A percentile compares a stretch with the other conserved stretches of the same genome.
These are phyloP conservation scores for Toxostoma redivivum DNA, from an alignment of 2,113 vertebrate species.

Conservation along the genomic window DNA sequence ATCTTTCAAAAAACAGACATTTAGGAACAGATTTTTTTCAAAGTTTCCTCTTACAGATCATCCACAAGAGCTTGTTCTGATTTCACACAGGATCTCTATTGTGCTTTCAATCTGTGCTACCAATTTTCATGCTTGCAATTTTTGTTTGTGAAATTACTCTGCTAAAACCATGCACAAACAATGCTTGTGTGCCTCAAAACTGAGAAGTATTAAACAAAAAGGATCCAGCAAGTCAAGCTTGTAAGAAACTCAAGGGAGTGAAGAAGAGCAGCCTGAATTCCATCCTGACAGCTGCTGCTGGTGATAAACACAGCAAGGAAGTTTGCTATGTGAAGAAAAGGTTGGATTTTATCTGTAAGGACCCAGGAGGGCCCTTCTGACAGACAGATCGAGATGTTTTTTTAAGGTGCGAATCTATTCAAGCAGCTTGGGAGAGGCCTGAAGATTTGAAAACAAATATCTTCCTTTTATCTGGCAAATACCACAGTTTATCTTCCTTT, in stretches of 20 bases:
- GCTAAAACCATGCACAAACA: not conserved
- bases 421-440: not conserved
- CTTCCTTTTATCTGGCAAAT: not conserved
- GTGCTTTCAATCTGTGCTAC: not conserved
- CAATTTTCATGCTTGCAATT: not conserved
- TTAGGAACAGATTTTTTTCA: not conserved
- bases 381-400: not conserved
- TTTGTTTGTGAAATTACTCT: not conserved
- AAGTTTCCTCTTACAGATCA: not conserved
- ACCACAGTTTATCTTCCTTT: not conserved
- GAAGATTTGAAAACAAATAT: not conserved
- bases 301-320: not conserved
- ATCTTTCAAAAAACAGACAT: not conserved
- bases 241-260: not conserved
- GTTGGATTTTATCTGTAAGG: not conserved
- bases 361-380: not conserved
- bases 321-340: not conserved
- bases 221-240: not conserved
- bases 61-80: not conserved
- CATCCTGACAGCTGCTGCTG: not conserved
- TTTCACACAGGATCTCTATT: not conserved
- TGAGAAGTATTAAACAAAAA: not conserved
- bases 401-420: not conserved
- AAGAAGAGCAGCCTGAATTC: not conserved
- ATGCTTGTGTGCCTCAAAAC: not conserved